Base-by-base conservation (phyloP, 2,888 invertebrate genomes). In the Eupithecia subumbrata region DNA sequence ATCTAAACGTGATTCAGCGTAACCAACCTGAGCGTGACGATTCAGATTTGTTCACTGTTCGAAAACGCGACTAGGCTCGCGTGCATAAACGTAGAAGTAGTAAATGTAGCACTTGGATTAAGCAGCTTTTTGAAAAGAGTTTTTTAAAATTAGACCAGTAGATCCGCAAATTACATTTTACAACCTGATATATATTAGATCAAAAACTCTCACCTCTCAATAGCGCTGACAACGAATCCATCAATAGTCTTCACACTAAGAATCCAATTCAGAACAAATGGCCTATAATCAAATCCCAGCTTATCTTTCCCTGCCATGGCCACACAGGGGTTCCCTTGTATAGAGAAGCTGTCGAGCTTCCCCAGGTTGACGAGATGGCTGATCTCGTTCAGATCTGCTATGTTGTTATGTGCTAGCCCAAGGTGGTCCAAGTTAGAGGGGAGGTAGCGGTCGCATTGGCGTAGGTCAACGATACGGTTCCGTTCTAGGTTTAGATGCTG, bases 231-330 rank as follows among this genome's bases (percentile, higher is more conserved):
- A 69, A 97, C 96, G 89, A 97, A 98, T 18, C 98, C 98, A 90
- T 99, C 99, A 72, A 99, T 97, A 25, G 97, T 96, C 89, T 97
- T 97, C 45, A 98, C 96, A 86, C 96, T 97, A 96, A 98, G 96
- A 90, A 98, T 98, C 98, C 99, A 99, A 92, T 98, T 99, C 77
- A 98, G 96, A 78, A 98, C 96, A 93, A 98, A 99, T 56, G 99
- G 98, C 76, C 99, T 96, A 92, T 98, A 98, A 91, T 98, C 98
- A 91, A 98, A 98, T 60, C 97, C 98, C 98, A 97, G 95, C 86
- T 96, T 96, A 84, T 96, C 97, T 69, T 94, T 94, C 82, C 97
- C 97, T 76, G 97, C 96, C 96, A 97, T 96, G 79, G 96, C 96
- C 68, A 98, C 97, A 89, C 98, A 98, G 0, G 98, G 98, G 93